Evolutionary conservation across 2,797 vertebrate genomes (phyloP).

Genomic region (Tadarida brasiliensis): DNA sequence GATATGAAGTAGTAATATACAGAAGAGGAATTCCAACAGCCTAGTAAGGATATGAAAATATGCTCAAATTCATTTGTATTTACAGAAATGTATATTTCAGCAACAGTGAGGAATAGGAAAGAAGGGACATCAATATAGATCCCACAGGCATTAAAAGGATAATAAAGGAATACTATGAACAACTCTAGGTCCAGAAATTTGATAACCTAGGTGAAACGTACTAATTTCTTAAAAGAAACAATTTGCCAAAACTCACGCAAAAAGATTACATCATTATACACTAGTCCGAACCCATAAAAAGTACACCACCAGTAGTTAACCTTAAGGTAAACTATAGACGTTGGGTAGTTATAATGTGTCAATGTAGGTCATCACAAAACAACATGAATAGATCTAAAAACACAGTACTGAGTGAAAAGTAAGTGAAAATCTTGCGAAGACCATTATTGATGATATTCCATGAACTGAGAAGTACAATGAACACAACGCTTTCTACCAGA

Average conservation of each 20-base stretch:
- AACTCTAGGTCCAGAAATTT: background rate
- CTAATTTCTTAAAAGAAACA: background rate
- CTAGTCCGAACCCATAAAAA: background rate
- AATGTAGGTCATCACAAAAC: background rate
- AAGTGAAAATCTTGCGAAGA: background rate
- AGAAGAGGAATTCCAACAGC: background rate
- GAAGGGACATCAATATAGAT: background rate
- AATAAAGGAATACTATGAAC: background rate
- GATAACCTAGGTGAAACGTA: background rate
- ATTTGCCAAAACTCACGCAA: background rate
- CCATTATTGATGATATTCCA: background rate
- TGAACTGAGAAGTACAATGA: background rate
- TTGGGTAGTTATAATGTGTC: background rate
- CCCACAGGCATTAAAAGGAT: background rate
- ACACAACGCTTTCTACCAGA: background rate
- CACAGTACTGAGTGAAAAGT: background rate
- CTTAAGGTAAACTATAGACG: background rate
- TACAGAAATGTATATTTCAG: conserved; percentile 25
- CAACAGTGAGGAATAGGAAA: background rate
- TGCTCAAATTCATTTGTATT: background rate
- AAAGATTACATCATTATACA: background rate
- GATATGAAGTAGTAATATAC: background rate
- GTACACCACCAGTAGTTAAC: background rate
- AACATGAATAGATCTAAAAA: background rate
- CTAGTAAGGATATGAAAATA: background rate